Evolutionary conservation across 2,113 vertebrate species (phyloP).

Genomic region (Athene cunicularia): DNA sequence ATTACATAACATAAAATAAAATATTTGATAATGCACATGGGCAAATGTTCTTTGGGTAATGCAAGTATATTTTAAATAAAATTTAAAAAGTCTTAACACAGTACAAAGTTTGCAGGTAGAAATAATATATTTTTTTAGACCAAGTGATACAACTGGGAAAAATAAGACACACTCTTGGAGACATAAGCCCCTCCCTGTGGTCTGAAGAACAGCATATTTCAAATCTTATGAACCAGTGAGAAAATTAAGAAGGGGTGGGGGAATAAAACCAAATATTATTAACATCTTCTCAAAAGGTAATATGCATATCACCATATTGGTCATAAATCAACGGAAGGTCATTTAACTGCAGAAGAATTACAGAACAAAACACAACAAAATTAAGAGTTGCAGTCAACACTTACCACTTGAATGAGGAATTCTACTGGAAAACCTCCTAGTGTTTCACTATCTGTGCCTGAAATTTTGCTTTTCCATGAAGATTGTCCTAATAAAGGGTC

Average conservation of each 20-base stretch:
- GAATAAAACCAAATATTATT: neutral
- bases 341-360: neutral
- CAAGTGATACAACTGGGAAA: neutral
- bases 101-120: neutral
- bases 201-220: neutral
- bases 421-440: constrained; percentile 98
- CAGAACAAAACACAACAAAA: neutral
- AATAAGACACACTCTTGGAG: neutral
- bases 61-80: neutral
- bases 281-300: neutral
- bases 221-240: neutral
- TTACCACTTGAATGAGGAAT: constrained; percentile 98
- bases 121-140: neutral
- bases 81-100: neutral
- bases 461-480: constrained; percentile 91
- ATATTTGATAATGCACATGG: neutral
- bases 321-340: neutral
- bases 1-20: neutral
- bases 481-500: constrained; percentile 93
- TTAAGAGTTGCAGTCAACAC: constrained; percentile 26
- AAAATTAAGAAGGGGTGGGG: neutral
- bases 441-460: constrained; percentile 90
- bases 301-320: neutral
- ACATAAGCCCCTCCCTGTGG: neutral
- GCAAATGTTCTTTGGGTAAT: neutral